These are phyloP conservation scores for Chelonus insularis DNA, from an alignment of 1,140 invertebrate species.

Conservation along the genomic window DNA sequence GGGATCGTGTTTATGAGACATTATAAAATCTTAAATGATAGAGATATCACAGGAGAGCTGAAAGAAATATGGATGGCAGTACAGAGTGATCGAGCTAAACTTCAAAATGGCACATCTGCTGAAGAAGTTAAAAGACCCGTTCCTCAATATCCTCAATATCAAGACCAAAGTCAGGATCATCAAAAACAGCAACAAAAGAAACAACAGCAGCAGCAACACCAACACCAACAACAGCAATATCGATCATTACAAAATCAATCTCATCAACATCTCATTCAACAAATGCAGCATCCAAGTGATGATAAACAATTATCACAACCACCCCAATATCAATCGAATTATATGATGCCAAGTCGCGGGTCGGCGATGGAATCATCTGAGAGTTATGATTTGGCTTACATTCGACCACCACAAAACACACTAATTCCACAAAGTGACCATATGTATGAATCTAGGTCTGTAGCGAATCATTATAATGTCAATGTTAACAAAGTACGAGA, in stretches of 20 bases:
- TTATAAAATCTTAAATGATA: constrained; percentile 68
- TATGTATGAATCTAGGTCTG: constrained; percentile 34
- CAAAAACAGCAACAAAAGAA: constrained; percentile 20
- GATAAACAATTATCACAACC: constrained; percentile 10
- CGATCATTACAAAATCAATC: constrained; percentile 13
- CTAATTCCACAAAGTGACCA: constrained; percentile 39
- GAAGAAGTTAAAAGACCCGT: constrained; percentile 37
- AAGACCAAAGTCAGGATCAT: constrained; percentile 36
- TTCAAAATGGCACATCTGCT: constrained; percentile 46
- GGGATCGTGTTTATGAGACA: constrained; percentile 63
- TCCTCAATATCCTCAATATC: constrained; percentile 42
- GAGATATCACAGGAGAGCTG: constrained; percentile 71
- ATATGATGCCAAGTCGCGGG: background rate
- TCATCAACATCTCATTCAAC: constrained; percentile 8
- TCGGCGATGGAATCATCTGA: background rate
- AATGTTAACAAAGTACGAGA: background rate
- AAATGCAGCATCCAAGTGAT: constrained; percentile 7
- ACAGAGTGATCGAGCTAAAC: constrained; percentile 65
- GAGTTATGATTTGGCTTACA: background rate
- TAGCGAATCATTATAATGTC: constrained; percentile 11
- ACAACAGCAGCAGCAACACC: constrained; percentile 1
- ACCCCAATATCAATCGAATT: constrained; percentile 17
- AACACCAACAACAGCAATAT: constrained; percentile 25
- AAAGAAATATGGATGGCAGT: constrained; percentile 75
- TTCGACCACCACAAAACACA: constrained; percentile 19